phyloP scores from a whole-genome alignment of 2,113 vertebrate genomes.

The Halichoeres trimaculatus region DNA sequence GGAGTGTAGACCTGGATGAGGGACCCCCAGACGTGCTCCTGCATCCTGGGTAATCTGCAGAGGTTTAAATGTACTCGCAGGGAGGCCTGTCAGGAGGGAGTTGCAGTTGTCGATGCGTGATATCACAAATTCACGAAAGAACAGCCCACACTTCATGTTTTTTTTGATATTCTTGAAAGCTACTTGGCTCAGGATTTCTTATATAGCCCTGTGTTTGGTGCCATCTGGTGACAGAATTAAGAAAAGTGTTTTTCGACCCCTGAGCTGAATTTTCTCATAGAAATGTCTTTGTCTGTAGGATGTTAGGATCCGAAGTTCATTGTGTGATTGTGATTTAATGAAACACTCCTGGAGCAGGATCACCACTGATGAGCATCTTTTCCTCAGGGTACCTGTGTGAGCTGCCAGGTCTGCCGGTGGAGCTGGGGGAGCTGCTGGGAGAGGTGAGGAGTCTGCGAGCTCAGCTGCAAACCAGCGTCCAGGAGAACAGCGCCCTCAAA shows the following conservation, averaged over 20 bases:
- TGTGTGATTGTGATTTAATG: neutral
- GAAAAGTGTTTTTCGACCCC: neutral
- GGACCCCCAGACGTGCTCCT: no score
- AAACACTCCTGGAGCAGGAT: neutral
- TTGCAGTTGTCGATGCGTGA: no score
- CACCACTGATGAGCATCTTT: neutral
- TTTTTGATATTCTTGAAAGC: neutral
- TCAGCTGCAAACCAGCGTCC: constrained; percentile 87
- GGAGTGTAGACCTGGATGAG: no score
- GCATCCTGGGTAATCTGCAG: no score
- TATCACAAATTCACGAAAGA: no score
- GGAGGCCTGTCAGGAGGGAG: no score
- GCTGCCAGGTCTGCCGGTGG: constrained; percentile 71
- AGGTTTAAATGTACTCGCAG: no score
- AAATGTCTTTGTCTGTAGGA: neutral
- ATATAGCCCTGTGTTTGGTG: neutral
- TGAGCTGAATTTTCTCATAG: neutral
- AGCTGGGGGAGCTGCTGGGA: constrained; percentile 83
- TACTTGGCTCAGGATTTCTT: no score
- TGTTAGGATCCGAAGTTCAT: neutral
- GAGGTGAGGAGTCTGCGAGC: constrained; percentile 85
- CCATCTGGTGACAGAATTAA: constrained; percentile 41
- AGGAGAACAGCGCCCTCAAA: constrained; percentile 85
- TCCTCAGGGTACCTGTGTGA: constrained; percentile 72
- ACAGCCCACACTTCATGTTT: no score